These are phyloP conservation scores for Callithrix jacchus DNA, from an alignment of 2,113 vertebrate genomes.

Conservation along the genomic window DNA sequence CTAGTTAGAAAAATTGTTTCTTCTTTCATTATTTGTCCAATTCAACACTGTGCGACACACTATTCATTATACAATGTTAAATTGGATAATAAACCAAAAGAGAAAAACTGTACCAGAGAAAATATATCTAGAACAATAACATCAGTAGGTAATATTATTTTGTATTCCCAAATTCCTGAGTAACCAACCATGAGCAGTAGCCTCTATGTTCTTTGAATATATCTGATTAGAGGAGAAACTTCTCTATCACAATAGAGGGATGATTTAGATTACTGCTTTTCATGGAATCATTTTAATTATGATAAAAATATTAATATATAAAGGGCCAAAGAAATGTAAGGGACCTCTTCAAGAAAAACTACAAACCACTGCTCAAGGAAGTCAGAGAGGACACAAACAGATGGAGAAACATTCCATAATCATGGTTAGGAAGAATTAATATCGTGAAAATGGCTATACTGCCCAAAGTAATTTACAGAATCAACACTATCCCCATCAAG, in stretches of 20 bases:
- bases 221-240: not conserved
- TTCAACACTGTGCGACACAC: not conserved
- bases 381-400: too few species aligned
- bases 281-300: not conserved
- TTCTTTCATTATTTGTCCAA: not conserved
- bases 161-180: not conserved
- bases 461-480: too few species aligned
- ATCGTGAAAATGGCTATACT: too few species aligned
- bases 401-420: too few species aligned
- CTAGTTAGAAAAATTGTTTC: not conserved
- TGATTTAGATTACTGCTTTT: not conserved
- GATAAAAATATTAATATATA: not conserved
- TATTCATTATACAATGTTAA: not conserved
- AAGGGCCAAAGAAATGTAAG: not conserved
- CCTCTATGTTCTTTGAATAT: not conserved
- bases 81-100: not conserved
- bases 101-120: not conserved
- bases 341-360: too few species aligned
- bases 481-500: too few species aligned
- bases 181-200: not conserved
- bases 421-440: too few species aligned
- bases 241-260: not conserved
- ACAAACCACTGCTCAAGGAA: too few species aligned
- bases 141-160: conserved; percentile 4
- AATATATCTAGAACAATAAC: not conserved